These are phyloP conservation scores for Alsophila aescularia DNA, from an alignment of 2,888 invertebrate species.

Conservation along the genomic window DNA sequence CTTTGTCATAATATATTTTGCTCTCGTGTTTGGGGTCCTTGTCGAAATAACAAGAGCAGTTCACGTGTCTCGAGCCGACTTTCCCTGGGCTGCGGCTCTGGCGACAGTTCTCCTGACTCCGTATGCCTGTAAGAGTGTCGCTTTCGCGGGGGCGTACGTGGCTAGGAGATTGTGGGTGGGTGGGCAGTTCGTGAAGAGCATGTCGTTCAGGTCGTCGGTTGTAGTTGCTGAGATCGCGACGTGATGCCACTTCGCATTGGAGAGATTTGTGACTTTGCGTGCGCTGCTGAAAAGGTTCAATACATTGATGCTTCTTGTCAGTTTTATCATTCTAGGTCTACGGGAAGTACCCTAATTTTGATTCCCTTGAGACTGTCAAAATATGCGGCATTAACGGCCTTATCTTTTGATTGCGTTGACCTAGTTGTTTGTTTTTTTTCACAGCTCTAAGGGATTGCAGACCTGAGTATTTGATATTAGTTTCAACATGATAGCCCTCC, in stretches of 20 bases:
- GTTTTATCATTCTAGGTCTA: too few relatives aligned
- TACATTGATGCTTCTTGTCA: too few relatives aligned
- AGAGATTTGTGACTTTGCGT: conserved; percentile 75
- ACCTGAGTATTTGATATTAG: too few relatives aligned
- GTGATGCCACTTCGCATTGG: conserved; percentile 65
- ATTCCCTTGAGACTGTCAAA: too few relatives aligned
- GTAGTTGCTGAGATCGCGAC: conserved; percentile 46
- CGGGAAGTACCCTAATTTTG: too few relatives aligned
- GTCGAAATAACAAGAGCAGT: conserved; percentile 50
- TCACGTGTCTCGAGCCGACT: conserved; percentile 45
- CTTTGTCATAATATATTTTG: conserved; percentile 46
- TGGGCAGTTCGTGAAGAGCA: not conserved
- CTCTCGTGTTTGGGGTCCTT: conserved; percentile 54
- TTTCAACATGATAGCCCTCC: too few relatives aligned
- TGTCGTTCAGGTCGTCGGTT: conserved; percentile 55
- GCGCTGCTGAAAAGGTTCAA: conserved; percentile 48
- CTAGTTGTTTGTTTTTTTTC: too few relatives aligned
- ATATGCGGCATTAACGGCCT: too few relatives aligned
- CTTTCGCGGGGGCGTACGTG: conserved; percentile 54
- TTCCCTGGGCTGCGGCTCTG: conserved; percentile 28
- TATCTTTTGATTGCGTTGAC: too few relatives aligned
- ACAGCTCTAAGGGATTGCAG: too few relatives aligned
- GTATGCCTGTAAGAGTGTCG: conserved; percentile 51
- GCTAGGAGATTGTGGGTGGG: conserved; percentile 19
- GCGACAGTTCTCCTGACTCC: conserved; percentile 61